Conservation (phyloP, 1,140 invertebrate genomes). For the Cydia strobilella region DNA sequence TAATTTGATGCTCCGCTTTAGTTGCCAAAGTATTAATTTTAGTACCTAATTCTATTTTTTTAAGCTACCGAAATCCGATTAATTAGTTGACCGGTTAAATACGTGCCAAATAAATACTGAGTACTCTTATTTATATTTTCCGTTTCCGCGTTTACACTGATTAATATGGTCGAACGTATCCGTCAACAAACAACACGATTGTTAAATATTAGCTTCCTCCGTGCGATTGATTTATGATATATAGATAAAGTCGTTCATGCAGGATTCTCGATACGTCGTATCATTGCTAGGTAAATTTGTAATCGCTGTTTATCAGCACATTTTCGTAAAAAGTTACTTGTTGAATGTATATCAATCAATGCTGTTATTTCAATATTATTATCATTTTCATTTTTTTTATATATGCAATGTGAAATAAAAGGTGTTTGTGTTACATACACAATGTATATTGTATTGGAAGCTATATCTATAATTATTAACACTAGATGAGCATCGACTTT, state of each 20-base stretch:
- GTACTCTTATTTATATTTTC: neutral
- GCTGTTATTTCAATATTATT: neutral
- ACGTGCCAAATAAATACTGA: neutral
- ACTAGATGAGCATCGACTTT: too few relatives aligned
- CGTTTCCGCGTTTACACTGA: constrained; percentile 9
- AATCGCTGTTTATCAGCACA: constrained; percentile 8
- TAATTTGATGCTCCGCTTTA: too few relatives aligned
- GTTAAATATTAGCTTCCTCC: constrained; percentile 21
- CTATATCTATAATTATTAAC: too few relatives aligned
- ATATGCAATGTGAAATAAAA: too few relatives aligned
- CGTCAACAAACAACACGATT: constrained; percentile 9
- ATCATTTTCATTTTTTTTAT: too few relatives aligned
- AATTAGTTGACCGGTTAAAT: too few relatives aligned
- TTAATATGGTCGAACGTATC: constrained; percentile 16
- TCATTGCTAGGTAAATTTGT: constrained; percentile 11
- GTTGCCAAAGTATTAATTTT: too few relatives aligned
- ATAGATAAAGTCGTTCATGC: constrained; percentile 17
- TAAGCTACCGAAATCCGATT: too few relatives aligned
- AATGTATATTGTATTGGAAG: too few relatives aligned
- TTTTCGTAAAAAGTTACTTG: neutral
- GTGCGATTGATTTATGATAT: constrained; percentile 19
- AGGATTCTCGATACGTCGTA: constrained; percentile 4
- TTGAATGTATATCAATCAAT: neutral
- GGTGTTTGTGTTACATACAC: too few relatives aligned
- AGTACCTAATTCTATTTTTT: too few relatives aligned